These are phyloP conservation scores for Cremastobaeus sp. DNA, from an alignment of 2,888 invertebrate species.

Conservation along the genomic window DNA sequence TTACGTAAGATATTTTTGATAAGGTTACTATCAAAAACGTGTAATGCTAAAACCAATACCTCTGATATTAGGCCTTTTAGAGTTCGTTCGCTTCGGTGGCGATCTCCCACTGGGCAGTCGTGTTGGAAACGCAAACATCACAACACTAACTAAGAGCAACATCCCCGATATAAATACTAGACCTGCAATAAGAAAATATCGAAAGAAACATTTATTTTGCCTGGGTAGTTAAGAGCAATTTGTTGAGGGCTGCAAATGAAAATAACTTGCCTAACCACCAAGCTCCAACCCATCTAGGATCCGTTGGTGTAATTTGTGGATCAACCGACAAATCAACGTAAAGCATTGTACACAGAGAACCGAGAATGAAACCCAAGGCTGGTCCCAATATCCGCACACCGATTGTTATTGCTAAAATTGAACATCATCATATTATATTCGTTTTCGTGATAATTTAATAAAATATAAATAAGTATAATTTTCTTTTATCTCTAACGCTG, in stretches of 20 bases:
- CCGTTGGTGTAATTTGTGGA: conserved; percentile 87
- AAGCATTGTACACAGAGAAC: conserved; percentile 91
- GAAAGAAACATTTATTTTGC: no score
- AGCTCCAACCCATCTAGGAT: conserved; percentile 96
- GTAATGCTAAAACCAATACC: conserved; percentile 77
- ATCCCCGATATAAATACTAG: conserved; percentile 91
- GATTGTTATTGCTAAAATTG: conserved; percentile 90
- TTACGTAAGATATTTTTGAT: no score
- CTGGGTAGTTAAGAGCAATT: no score
- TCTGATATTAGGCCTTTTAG: conserved; percentile 82
- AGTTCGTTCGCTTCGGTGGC: conserved; percentile 72
- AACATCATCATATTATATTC: no score
- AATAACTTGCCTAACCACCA: conserved; percentile 94
- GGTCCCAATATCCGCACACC: conserved; percentile 94
- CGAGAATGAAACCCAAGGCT: conserved; percentile 92
- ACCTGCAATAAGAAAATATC: no score
- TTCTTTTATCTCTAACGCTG: no score
- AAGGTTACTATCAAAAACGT: no score
- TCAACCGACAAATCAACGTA: conserved; percentile 88
- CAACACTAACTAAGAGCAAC: conserved; percentile 88
- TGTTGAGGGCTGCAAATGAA: no score
- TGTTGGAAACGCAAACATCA: conserved; percentile 95
- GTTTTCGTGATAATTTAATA: no score
- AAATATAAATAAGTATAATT: background rate
- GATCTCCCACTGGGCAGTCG: conserved; percentile 82